Conservation (phyloP, 1,140 invertebrate genomes). For the Eriosoma lanigerum region DNA sequence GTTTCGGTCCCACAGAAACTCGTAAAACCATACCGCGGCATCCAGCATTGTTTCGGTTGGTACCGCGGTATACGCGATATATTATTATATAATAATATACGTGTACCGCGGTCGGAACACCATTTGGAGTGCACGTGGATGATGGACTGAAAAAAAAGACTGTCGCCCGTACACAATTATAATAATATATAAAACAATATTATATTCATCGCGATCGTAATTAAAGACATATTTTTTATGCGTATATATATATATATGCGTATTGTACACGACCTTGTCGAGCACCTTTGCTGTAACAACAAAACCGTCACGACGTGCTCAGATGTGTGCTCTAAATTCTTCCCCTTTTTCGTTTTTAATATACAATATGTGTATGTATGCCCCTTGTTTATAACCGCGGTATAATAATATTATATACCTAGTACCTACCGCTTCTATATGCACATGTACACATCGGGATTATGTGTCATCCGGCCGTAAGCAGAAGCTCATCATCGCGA, state of each 20-base stretch:
- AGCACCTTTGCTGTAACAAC: constrained; percentile 12
- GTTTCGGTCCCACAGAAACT: constrained; percentile 16
- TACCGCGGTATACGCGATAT: too few relatives aligned
- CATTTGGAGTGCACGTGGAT: constrained; percentile 47
- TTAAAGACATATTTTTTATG: constrained; percentile 39
- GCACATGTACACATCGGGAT: not conserved
- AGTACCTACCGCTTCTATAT: too few relatives aligned
- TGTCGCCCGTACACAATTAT: not conserved
- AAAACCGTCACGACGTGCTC: not conserved
- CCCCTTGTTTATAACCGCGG: not conserved
- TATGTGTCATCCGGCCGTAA: constrained; percentile 11
- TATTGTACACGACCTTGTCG: not conserved
- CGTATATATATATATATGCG: not conserved
- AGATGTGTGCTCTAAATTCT: not conserved
- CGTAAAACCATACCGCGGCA: constrained; percentile 1
- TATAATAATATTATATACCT: too few relatives aligned
- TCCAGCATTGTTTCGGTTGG: constrained; percentile 13
- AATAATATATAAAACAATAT: too few relatives aligned
- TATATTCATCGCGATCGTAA: not conserved
- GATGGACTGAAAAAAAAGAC: not conserved
- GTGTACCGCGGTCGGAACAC: not conserved
- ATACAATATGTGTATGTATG: not conserved
- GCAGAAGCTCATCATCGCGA: constrained; percentile 9
- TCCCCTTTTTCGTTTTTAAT: not conserved
- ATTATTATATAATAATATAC: too few relatives aligned